Base-by-base conservation (phyloP, 2,888 invertebrate species). In the Venusia cambrica region DNA sequence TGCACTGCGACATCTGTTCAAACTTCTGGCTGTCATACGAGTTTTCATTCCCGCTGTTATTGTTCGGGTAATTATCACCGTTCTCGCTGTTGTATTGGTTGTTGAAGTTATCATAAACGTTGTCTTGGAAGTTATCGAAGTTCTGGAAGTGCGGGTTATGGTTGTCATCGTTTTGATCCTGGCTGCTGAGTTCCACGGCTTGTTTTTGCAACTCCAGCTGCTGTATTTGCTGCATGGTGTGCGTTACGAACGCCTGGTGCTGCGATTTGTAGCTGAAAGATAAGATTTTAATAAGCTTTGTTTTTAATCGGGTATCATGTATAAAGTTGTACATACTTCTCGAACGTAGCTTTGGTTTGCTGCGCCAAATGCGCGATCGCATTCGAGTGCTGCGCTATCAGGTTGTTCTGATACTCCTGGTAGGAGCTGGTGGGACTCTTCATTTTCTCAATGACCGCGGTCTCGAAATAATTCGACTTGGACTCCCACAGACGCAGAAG, bases 401-500 rank as follows among this genome's bases (percentile, higher is more conserved):
- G 85, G 70, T 92, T 92, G 44, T 94, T 92, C 88, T 97, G 95
- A 73, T 96, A 97, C 62, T 94, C 93, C 58, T 94, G 93, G 89
- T 97, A 94, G n/a, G 97, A 95, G 34, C 91, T 90, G 45, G 92
- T 91, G 1, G 97, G 97, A 54, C 94, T 94, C 69, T 95, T 93
- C 85, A 98, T 90, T 78, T 95, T 94, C 45, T 94, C 93, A 60
- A 97, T 93, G 48, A 95, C 94, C 4, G 92, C 89, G 5, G 92
- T 88, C 70, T 93, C 93, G 72, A 96, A 93, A 85, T 96, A 96
- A 87, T 96, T 93, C 46, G 93, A 92, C 88, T 99, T 98, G 51
- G 97, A 96, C 85, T 98, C 98, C 99, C 99, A 99, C 21, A 99
- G 89, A 46, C 95, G 94, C 44, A 98, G 89, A 54, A 98, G 87